Evolutionary conservation across 2,888 invertebrate species (phyloP), one percentile per base, ranked within the genome.

Genomic region (Agrochola litura): DNA sequence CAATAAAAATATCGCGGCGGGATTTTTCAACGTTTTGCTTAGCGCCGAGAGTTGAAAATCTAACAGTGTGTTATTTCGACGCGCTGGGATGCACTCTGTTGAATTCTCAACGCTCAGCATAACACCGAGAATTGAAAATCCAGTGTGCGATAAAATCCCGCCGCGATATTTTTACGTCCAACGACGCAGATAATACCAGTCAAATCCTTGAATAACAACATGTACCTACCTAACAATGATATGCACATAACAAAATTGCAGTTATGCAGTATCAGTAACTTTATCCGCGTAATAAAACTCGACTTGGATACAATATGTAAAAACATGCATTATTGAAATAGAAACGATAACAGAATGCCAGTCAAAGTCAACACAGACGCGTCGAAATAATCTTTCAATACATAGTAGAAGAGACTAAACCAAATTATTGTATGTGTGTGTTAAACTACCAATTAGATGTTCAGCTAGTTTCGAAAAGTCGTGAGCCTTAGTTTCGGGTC

Each of bases 301-400:
- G 14, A 84, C 19, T 68, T 64, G 61, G 30, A 43, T 22, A 63
- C 37, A 72, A 30, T 61, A 58, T 69, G 49, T 54, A 64, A 84
- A 84, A 74, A 73, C 74, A 84, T 46, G 56, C 72, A 73, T 81
- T 69, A 61, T 58, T 76, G 43, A 65, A 76, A 76, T 70, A 66
- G 41, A 61, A 75, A 41, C 69, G 85, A 66, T 82, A 82, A 61
- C 60, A 72, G 58, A 68, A 65, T 52, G 46, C 30, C 64, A 75
- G 19, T 74, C 25, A 14, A 22, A 61, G 6, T 63, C 30, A 71
- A 64, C 22, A 37, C 25, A 30, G 71, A 69, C 76, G n/a, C 49
- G 22, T 3, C 30, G 30, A 66, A 54, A 52, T 22, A 22, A 25
- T 65, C 8, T 14, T 52, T 68, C 58, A 60, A 30, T 46, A 41